A percentile compares a stretch with the other conserved stretches of the same genome.
Evolutionary conservation across 2,113 vertebrate genomes (phyloP).

Genomic region (Misgurnus anguillicaudatus): DNA sequence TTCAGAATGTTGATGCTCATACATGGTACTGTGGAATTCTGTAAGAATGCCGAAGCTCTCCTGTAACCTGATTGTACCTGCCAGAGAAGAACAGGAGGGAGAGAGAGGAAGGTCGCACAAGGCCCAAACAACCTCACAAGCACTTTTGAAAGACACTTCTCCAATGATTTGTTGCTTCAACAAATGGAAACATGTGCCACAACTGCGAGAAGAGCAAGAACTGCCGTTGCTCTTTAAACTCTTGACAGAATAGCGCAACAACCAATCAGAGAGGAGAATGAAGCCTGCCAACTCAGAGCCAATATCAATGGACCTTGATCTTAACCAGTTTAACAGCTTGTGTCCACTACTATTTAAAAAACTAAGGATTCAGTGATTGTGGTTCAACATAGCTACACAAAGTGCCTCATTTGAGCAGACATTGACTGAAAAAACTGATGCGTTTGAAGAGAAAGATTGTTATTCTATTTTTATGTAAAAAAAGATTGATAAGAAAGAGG

Average conservation of each 20-base stretch:
- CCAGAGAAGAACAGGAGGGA: background rate
- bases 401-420: conserved; percentile 45
- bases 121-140: conserved; percentile 16
- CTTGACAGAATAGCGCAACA: conserved; percentile 30
- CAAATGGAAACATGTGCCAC: conserved; percentile 39
- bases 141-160: conserved; percentile 44
- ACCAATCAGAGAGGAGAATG: conserved; percentile 26
- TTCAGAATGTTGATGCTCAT: conserved; percentile 74
- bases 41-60: conserved; percentile 50
- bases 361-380: conserved; percentile 13
- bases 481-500: background rate
- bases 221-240: conserved; percentile 32
- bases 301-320: conserved; percentile 18
- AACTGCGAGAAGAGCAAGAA: conserved; percentile 26
- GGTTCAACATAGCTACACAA: conserved; percentile 26
- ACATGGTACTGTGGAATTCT: conserved; percentile 48
- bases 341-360: conserved; percentile 7
- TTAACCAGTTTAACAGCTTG: conserved; percentile 17
- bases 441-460: conserved; percentile 17
- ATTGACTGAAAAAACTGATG: conserved; percentile 24
- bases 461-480: background rate
- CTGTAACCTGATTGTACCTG: background rate
- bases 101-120: conserved; percentile 4
- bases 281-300: conserved; percentile 27
- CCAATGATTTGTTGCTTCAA: conserved; percentile 34